These are phyloP conservation scores for Lemur catta DNA, from an alignment of 2,797 vertebrate species.

Conservation along the genomic window DNA sequence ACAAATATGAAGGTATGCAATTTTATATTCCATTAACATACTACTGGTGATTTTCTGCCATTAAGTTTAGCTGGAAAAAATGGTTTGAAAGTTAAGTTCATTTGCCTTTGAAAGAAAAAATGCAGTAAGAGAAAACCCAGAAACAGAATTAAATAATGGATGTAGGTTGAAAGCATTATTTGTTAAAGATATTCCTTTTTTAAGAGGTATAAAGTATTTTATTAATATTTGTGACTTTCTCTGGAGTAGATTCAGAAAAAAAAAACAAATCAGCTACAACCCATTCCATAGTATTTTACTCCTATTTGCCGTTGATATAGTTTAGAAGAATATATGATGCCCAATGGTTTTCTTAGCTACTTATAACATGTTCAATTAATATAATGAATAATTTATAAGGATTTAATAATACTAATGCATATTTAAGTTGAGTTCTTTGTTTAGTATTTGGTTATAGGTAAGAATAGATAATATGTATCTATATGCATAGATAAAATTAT, in stretches of 20 bases:
- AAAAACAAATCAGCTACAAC: background rate
- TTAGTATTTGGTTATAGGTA: background rate
- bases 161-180: background rate
- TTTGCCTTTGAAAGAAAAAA: background rate
- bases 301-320: background rate
- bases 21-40: background rate
- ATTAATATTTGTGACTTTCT: background rate
- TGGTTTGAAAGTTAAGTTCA: background rate
- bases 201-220: background rate
- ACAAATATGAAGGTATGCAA: background rate
- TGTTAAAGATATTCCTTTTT: background rate
- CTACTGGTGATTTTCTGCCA: background rate
- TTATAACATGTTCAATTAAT: background rate
- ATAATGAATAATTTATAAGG: background rate
- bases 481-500: background rate
- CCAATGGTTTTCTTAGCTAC: background rate
- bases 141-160: background rate
- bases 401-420: background rate
- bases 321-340: background rate
- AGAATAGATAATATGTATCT: background rate
- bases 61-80: background rate
- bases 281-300: background rate
- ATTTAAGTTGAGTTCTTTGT: background rate
- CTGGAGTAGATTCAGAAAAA: background rate
- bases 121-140: background rate